Evolutionary conservation across 1,140 invertebrate genomes (phyloP), one percentile per base, ranked within the genome.

Genomic region (Drosophila lowei): DNA sequence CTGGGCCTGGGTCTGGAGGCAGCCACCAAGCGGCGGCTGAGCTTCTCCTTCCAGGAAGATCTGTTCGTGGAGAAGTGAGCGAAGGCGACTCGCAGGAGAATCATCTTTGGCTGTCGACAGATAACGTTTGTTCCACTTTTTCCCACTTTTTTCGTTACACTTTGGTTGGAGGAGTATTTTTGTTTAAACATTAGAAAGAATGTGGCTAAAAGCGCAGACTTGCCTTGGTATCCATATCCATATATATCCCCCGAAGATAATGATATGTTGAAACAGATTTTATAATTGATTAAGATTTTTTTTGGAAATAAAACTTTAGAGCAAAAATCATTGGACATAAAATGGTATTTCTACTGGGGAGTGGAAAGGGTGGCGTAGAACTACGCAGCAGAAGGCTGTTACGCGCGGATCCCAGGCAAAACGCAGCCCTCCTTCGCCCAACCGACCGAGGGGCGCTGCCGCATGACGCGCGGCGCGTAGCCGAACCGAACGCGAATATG

Each of bases 11-110:
- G 34, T 3, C 11, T 56, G 30, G 80, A 84, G 46, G 81, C 65
- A 11, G 48, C 28, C 13, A 90, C 89, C 46, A 90, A 90, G 61
- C 70, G 89, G 7, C 77, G 89, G 0, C 62, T 90, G 6, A 88
- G 83, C 42, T 90, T 90, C 74, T 90, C 89, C 44, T 81, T 81
- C 11, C 57, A 70, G 13, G 83, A 88, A 54, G 81, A 86, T 13
- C 47, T 53, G 16, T 77, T 81, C 15, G 74, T 67, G 56, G 68
- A 85, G 4, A 66, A 71, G 44, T 77, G 48, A 70, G 34, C 2
- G 30, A 30, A 8, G 7, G 28, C 28, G 30, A 30, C 30, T 30
- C 30, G 30, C 3, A 13, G 3, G 34, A 21, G 21, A 11, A 11
- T 9, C 49, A 15, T 15, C 8, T 41, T 21, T 8, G 8, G 7